These are phyloP conservation scores for Antigone vipio DNA, from an alignment of 2,113 vertebrate genomes.

Conservation along the genomic window DNA sequence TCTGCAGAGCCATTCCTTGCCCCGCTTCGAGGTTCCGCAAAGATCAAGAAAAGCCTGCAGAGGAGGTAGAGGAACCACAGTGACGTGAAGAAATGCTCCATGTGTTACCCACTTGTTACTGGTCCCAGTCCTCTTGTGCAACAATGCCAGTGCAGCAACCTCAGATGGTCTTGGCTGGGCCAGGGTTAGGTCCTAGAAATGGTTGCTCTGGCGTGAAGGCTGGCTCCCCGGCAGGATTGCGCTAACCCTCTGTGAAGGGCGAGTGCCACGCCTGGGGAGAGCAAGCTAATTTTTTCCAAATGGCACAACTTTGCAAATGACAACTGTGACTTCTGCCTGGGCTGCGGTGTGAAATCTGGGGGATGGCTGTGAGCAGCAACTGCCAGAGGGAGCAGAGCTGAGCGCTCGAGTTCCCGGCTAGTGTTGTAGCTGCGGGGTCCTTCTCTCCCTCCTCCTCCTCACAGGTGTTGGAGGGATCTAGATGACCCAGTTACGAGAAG, in stretches of 20 bases:
- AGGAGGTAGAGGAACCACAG: not conserved
- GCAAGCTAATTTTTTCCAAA: not conserved
- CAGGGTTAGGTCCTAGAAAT: not conserved
- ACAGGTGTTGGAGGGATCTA: not conserved
- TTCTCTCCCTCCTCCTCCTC: not conserved
- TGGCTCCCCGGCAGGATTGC: not conserved
- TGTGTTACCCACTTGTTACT: fast-evolving
- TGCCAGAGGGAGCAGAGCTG: constrained; percentile 8
- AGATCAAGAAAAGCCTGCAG: not conserved
- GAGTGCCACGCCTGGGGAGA: not conserved
- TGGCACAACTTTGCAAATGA: not conserved
- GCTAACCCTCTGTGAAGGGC: fast-evolving
- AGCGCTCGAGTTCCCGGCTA: not conserved
- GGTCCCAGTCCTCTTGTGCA: not conserved
- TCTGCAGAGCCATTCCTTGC: not conserved
- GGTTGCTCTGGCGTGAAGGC: not conserved
- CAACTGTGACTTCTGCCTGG: constrained; percentile 32
- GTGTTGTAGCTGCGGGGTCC: not conserved
- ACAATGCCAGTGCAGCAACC: not conserved
- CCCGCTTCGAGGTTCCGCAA: fast-evolving
- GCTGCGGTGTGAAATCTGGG: not conserved
- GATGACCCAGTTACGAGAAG: not conserved
- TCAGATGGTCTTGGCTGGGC: not conserved
- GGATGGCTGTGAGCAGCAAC: constrained; percentile 25
- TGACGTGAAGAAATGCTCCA: not conserved